Base-by-base conservation (phyloP, 2,797 vertebrate species). In the Tadarida brasiliensis region DNA sequence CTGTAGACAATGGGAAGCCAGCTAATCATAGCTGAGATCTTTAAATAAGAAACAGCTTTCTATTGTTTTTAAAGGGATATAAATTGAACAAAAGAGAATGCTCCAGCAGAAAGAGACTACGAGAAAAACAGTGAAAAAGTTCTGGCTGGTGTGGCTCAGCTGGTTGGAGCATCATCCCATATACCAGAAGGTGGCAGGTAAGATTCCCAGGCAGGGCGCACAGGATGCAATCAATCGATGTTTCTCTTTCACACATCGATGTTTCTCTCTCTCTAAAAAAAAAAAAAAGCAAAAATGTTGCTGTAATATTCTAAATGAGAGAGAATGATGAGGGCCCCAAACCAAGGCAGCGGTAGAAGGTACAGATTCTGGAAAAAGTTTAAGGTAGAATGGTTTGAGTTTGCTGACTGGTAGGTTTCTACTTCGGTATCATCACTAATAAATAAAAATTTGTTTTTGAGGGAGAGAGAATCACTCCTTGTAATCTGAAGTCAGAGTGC, bases 31-130 rank as follows among this genome's bases (percentile, higher is more conserved):
- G 39, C 49, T 70, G 74, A 89, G 30, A 68, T 39, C 65, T 44
- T 87, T 49, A 77, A 86, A 81, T 30, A 95, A 28, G 8, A 90
- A 95, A 91, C 17, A 15, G 39, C 20, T 83, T 78, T 61, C n/a
- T 30, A 94, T 67, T 87, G n/a, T 57, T 94, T 90, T 71, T 71
- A 74, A 80, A 85, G 28, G 49, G 30, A 44, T 71, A 84, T 11
- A 87, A 59, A 63, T 80, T 67, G 70, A 88, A 84, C 6, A 90
- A 47, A 73, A 73, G 14, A 71, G 51, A 35, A 57, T 68, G 67
- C 11, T 77, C 33, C 19, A 87, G 19, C 33, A 59, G 63, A 70
- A 89, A 86, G 12, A 96, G 68, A 88, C 30, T 57, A 61, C 12
- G 61, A 73, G 44, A 26, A 88, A 74, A 74, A 68, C n/a, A 61